Conservation (phyloP, 2,888 invertebrate genomes). For the Crossocerus cetratus region DNA sequence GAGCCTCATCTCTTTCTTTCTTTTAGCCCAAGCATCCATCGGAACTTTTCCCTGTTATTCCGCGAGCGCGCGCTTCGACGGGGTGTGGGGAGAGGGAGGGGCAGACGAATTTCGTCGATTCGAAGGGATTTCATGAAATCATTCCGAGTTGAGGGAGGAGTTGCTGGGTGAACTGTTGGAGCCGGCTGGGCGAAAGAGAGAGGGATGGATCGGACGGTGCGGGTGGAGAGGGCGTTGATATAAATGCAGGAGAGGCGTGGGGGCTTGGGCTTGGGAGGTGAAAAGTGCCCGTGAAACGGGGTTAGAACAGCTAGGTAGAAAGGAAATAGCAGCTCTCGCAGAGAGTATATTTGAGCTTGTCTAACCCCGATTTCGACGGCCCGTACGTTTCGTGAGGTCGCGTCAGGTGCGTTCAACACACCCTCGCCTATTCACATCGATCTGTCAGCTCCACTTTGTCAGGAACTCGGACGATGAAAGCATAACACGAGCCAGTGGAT, state of each 20-base stretch:
- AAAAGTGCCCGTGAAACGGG: conserved; percentile 5
- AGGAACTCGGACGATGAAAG: conserved; percentile 45
- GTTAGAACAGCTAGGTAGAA: conserved; percentile 8
- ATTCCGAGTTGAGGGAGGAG: too few relatives aligned
- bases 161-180: too few relatives aligned
- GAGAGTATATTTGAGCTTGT: conserved; percentile 42
- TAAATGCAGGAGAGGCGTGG: too few relatives aligned
- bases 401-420: conserved; percentile 54
- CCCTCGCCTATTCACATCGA: conserved; percentile 50
- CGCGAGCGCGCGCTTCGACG: too few relatives aligned
- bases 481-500: conserved; percentile 44
- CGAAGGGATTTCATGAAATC: too few relatives aligned
- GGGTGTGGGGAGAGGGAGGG: too few relatives aligned
- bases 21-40: too few relatives aligned
- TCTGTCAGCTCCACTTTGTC: conserved; percentile 37
- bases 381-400: conserved; percentile 52
- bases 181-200: not conserved
- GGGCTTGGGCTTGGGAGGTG: too few relatives aligned
- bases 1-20: too few relatives aligned
- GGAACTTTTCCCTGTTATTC: too few relatives aligned
- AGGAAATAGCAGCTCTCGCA: conserved; percentile 22
- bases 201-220: conserved; percentile 22
- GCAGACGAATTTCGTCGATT: too few relatives aligned
- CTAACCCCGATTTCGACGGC: conserved; percentile 49
- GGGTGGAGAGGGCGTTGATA: not conserved